phyloP scores from a whole-genome alignment of 2,797 vertebrate genomes.

The Molothrus ater region DNA sequence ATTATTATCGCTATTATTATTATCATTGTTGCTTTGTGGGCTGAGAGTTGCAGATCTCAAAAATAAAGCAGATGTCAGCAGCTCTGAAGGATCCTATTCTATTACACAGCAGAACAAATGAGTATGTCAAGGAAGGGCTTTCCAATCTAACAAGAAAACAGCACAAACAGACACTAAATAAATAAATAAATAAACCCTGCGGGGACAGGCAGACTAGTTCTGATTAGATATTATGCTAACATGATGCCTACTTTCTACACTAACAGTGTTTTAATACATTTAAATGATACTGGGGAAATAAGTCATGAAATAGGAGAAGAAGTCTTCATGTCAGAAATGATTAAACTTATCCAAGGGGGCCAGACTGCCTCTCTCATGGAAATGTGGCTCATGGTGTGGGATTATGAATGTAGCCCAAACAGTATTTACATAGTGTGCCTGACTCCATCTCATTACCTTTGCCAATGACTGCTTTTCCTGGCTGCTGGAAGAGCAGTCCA shows the following conservation, averaged over 20 bases:
- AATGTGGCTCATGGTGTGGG: background rate
- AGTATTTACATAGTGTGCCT: background rate
- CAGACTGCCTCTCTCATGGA: conserved; percentile 40
- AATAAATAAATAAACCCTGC: conserved; percentile 74
- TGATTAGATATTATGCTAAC: conserved; percentile 80
- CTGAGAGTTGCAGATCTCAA: conserved; percentile 65
- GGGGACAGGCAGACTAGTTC: conserved; percentile 68
- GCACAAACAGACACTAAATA: conserved; percentile 75
- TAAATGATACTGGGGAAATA: conserved; percentile 73
- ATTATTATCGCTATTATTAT: conserved; percentile 49
- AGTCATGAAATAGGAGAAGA: conserved; percentile 59
- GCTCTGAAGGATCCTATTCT: conserved; percentile 72
- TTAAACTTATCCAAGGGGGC: conserved; percentile 59
- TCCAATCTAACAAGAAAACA: conserved; percentile 76
- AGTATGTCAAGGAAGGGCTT: conserved; percentile 76
- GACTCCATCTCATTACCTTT: background rate
- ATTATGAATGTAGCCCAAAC: background rate
- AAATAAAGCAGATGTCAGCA: conserved; percentile 77
- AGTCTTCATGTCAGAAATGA: conserved; percentile 64
- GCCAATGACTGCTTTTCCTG: background rate
- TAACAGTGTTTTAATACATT: conserved; percentile 76
- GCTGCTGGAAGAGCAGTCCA: background rate
- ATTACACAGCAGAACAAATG: conserved; percentile 77
- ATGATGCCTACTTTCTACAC: conserved; percentile 66
- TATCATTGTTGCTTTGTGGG: conserved; percentile 72